Conservation (phyloP, 2,797 vertebrate genomes). For the Brotula barbata region DNA sequence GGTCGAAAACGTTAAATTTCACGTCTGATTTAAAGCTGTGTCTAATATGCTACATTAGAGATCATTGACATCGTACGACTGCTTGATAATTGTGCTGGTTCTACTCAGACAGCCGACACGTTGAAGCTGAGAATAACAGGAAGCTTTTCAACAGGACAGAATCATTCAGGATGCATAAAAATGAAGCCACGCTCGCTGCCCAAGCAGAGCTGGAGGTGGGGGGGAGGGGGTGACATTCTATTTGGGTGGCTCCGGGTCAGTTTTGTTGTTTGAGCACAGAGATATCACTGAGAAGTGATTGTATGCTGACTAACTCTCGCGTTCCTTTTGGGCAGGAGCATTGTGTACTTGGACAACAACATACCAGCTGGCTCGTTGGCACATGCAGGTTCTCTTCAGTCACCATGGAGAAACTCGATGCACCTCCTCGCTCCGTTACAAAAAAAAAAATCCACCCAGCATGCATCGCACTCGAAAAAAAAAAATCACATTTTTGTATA, state of each 20-base stretch:
- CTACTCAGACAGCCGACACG: constrained; percentile 12
- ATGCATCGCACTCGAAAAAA: constrained; percentile 67
- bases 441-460: constrained; percentile 58
- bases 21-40: background rate
- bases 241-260: background rate
- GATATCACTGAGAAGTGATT: constrained; percentile 31
- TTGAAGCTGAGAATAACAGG: constrained; percentile 17
- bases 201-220: constrained; percentile 7
- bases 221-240: background rate
- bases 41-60: constrained; percentile 9
- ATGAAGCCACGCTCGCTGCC: constrained; percentile 20
- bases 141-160: constrained; percentile 27
- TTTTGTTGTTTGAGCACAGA: constrained; percentile 6
- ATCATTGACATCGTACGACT: constrained; percentile 12
- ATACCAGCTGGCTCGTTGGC: constrained; percentile 71
- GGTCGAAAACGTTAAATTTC: constrained; percentile 13
- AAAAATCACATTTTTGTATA: constrained; percentile 54
- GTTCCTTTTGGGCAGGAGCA: constrained; percentile 41
- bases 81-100: background rate
- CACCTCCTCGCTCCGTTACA: constrained; percentile 54
- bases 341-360: constrained; percentile 60
- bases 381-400: constrained; percentile 60
- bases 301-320: constrained; percentile 18
- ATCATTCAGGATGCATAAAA: constrained; percentile 7
- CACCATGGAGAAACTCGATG: constrained; percentile 56